Conservation (phyloP, 2,797 vertebrate species). For the Dryobates pubescens region DNA sequence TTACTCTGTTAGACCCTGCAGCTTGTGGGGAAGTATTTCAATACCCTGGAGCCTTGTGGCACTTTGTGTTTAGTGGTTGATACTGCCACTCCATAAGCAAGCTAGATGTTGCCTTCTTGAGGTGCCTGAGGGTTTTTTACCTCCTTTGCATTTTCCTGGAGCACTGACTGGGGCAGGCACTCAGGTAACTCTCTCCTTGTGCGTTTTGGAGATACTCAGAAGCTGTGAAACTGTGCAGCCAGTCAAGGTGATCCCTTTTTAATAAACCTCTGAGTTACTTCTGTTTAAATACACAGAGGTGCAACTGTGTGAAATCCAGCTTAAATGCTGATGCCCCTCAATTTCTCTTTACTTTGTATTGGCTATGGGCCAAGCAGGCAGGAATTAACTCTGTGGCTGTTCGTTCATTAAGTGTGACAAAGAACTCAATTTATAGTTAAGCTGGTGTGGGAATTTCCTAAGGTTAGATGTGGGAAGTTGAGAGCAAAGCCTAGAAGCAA, state of each 20-base stretch:
- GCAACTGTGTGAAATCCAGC: neutral
- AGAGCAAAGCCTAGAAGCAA: slow-evolving; percentile 28
- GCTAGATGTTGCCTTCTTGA: neutral
- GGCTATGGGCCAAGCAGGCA: slow-evolving; percentile 6
- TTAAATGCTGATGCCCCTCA: slow-evolving; percentile 9
- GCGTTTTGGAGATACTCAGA: neutral
- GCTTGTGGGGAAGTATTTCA: neutral
- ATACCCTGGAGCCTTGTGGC: neutral
- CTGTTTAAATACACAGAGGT: neutral
- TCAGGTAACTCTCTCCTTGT: neutral
- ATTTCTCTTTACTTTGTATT: slow-evolving; percentile 9
- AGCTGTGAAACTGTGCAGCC: neutral
- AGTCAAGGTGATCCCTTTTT: neutral
- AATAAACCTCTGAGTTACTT: neutral
- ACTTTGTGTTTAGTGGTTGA: neutral
- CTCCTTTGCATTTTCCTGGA: neutral
- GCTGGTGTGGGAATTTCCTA: slow-evolving; percentile 49
- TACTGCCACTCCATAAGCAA: neutral
- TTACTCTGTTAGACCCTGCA: neutral
- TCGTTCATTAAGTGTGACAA: slow-evolving; percentile 49
- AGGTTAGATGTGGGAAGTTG: slow-evolving; percentile 30
- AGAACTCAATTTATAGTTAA: slow-evolving; percentile 49
- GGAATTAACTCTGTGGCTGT: slow-evolving; percentile 48
- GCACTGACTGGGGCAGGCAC: neutral
- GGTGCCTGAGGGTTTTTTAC: neutral